Percentiles rank a stretch among this genome's conserved stretches.
phyloP scores from a whole-genome alignment of 2,888 invertebrate species.

The Hyalella azteca region DNA sequence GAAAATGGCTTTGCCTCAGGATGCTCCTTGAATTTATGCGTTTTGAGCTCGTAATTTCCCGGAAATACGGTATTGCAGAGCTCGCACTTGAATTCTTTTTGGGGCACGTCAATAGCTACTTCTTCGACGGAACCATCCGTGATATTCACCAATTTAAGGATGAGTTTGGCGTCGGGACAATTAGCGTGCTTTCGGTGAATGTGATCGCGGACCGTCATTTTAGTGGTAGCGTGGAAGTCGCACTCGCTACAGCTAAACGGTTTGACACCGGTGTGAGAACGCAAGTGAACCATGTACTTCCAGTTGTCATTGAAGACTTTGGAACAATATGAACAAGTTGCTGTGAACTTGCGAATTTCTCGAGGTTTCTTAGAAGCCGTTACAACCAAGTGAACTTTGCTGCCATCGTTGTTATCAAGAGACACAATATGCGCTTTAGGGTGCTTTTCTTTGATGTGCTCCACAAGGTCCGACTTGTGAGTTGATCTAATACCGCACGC shows the following conservation, averaged over 20 bases:
- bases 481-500: conserved; percentile 57
- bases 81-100: conserved; percentile 55
- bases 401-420: conserved; percentile 55
- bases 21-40: conserved; percentile 52
- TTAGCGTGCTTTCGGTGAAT: conserved; percentile 54
- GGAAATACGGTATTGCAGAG: conserved; percentile 45
- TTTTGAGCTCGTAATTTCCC: conserved; percentile 54
- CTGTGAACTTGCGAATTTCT: conserved; percentile 46
- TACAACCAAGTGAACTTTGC: conserved; percentile 54
- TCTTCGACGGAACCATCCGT: conserved; percentile 53
- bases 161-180: conserved; percentile 49
- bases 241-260: conserved; percentile 55
- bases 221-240: conserved; percentile 51
- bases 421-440: conserved; percentile 58
- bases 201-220: conserved; percentile 58
- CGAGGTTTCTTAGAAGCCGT: conserved; percentile 53
- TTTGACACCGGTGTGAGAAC: conserved; percentile 57
- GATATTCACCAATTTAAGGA: conserved; percentile 50
- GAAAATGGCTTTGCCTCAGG: conserved; percentile 49
- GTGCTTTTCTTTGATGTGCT: conserved; percentile 54
- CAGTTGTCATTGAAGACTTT: conserved; percentile 57
- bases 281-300: conserved; percentile 57
- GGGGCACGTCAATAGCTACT: conserved; percentile 51
- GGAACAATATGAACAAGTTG: conserved; percentile 53
- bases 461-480: conserved; percentile 54